Evolutionary conservation across 1,140 invertebrate genomes (phyloP).

Genomic region (Drosophila pectinifera): DNA sequence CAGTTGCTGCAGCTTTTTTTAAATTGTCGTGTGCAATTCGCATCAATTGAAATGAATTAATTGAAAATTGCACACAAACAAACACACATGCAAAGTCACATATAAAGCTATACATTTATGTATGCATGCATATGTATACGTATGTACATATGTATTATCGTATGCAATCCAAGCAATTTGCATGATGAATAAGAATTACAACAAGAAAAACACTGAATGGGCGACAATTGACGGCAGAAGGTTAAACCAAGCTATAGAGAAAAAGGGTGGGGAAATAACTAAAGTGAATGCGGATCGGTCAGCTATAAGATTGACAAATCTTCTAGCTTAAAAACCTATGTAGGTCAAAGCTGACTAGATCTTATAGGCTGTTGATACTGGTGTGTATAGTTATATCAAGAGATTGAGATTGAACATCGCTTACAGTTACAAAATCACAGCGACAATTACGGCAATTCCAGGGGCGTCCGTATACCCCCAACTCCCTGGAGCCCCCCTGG

Average conservation of each 20-base stretch:
- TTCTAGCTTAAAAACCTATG: too few species aligned
- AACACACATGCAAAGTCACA: conserved; percentile 25
- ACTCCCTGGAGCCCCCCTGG: background rate
- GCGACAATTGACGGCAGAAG: conserved; percentile 63
- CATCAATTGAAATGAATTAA: conserved; percentile 78
- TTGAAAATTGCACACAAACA: conserved; percentile 68
- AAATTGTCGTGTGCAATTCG: conserved; percentile 67
- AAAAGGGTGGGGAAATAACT: background rate
- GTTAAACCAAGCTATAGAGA: conserved; percentile 13
- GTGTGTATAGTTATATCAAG: too few species aligned
- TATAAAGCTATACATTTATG: too few species aligned
- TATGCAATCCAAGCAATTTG: conserved; percentile 66
- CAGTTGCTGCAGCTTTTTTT: conserved; percentile 27
- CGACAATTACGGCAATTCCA: conserved; percentile 15
- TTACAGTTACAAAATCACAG: conserved; percentile 1
- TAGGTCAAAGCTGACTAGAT: too few species aligned
- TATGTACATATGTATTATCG: background rate
- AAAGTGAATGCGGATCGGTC: background rate
- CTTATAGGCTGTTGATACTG: too few species aligned
- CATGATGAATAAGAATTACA: conserved; percentile 53
- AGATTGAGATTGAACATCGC: too few species aligned
- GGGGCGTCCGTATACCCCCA: background rate
- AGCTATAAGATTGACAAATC: too few species aligned
- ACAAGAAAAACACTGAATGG: conserved; percentile 56
- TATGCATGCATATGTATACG: conserved; percentile 15